These are phyloP conservation scores for Grammomys surdaster DNA, from an alignment of 2,113 vertebrate species.

Conservation along the genomic window DNA sequence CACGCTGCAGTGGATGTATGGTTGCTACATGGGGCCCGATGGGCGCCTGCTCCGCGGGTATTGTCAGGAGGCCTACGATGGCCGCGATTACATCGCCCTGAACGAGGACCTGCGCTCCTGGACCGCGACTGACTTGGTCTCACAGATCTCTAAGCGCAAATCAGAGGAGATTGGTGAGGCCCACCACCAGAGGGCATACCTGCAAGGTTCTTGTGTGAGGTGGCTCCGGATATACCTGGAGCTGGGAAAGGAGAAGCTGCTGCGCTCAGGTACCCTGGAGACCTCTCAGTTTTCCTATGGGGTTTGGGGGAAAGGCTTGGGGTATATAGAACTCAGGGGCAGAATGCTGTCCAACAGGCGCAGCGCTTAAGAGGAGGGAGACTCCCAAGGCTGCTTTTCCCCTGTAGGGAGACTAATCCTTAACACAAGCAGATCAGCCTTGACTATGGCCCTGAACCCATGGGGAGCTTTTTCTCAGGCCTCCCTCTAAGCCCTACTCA, in stretches of 20 bases:
- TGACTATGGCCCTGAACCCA: neutral
- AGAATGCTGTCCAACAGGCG: neutral
- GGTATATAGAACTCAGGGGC: neutral
- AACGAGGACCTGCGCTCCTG: conserved; percentile 39
- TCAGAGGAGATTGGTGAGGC: accelerated
- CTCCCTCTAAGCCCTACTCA: neutral
- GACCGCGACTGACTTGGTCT: neutral
- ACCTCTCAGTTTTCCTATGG: accelerated
- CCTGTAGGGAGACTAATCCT: neutral
- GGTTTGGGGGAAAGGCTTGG: neutral
- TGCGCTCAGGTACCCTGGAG: neutral
- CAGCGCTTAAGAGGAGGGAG: neutral
- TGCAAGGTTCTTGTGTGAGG: neutral
- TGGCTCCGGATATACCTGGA: neutral
- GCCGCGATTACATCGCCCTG: neutral
- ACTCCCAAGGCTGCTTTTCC: neutral
- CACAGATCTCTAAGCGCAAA: neutral
- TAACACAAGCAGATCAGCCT: neutral
- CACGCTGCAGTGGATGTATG: neutral
- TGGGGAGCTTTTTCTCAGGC: neutral
- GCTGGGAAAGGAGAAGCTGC: neutral
- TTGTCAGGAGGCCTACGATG: neutral
- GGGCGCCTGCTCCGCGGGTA: neutral
- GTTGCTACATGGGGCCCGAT: neutral
- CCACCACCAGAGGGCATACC: neutral